Base-by-base conservation (phyloP, 53 echinoderm and acorn worm species). In the Apostichopus leukothele region DNA sequence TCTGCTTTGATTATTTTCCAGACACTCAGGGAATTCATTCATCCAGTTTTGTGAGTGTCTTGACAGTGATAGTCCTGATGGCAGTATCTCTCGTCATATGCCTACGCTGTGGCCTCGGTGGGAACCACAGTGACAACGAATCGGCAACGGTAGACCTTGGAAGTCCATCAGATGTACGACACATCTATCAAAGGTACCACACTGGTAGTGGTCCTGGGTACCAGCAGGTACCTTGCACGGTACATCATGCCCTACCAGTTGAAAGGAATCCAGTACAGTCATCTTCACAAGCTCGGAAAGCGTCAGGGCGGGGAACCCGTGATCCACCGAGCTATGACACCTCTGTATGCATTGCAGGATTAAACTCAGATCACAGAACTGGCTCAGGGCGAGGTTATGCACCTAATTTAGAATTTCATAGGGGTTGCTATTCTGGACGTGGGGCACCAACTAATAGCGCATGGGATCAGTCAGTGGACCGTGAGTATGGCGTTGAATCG, bases 111-210 rank as follows among this genome's bases (percentile, higher is more conserved):
- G 71, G 71, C 18, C 71, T 71, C 71, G 71, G 71, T 71, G 71
- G 71, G 71, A n/a, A 71, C 14, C 71, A 71, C 71, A 71, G 71
- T 71, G 71, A 71, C 18, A 71, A n/a, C 20, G 71, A 71, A n/a
- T 71, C 71, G 5, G 71, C 20, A 6, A 14, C 13, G n/a, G 18
- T 71, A 71, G 71, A 71, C 18, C 71, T 71, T n/a, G 71, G 71
- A 71, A 71, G 18, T 5, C 18, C 71, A 19, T 71, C 71, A n/a
- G 71, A 71, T 16, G 71, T 71, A 18, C 21, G 20, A 71, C 71
- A 71, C 18, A 71, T 71, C 18, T 71, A 71, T 71, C 71, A 71
- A 19, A 18, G 71, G 71, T 71, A 71, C 71, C 71, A 71, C 18
- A 18, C 71, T 71, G 71, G 71, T 2, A n/a, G 16, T 3, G 71